Percentiles rank a stretch among this genome's conserved stretches.
Evolutionary conservation across 2,888 invertebrate species (phyloP).

Genomic region (Rhabditoides inermis): DNA sequence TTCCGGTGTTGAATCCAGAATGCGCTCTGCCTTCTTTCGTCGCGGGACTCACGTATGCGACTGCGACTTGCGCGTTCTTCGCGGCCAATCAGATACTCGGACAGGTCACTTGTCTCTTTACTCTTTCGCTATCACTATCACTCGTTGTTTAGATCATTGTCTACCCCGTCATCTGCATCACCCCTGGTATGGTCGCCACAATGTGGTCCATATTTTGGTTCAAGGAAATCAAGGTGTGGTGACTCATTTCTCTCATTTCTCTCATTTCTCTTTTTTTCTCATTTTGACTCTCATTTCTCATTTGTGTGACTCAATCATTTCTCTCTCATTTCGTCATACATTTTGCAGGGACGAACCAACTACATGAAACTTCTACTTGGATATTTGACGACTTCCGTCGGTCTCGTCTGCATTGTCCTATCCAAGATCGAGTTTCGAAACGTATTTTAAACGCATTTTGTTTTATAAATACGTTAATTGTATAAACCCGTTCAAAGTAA

Average conservation of each 20-base stretch:
- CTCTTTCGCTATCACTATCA: no score
- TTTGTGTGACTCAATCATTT: no score
- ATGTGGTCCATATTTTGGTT: slow-evolving; percentile 31
- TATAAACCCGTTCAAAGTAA: no score
- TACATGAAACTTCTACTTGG: slow-evolving; percentile 20
- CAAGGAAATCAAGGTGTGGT: slow-evolving; percentile 22
- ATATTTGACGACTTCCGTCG: slow-evolving; percentile 18
- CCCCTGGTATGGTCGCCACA: slow-evolving; percentile 28
- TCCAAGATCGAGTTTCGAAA: slow-evolving; percentile 31
- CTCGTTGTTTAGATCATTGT: slow-evolving; percentile 36
- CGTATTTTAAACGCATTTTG: no score
- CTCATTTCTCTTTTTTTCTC: not conserved
- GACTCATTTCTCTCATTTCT: no score
- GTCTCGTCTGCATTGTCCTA: slow-evolving; percentile 25
- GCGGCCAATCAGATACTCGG: slow-evolving; percentile 32
- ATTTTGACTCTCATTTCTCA: no score
- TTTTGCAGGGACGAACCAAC: slow-evolving; percentile 22
- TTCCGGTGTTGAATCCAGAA: slow-evolving; percentile 28
- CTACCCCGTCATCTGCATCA: slow-evolving; percentile 28
- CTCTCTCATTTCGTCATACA: no score
- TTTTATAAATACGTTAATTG: no score
- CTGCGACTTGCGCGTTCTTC: slow-evolving; percentile 22
- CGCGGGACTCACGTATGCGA: slow-evolving; percentile 27
- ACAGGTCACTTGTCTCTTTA: slow-evolving; percentile 17
- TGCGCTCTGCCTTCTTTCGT: slow-evolving; percentile 22